Conservation (phyloP, 2,113 vertebrate genomes). For the Atractosteus spatula region DNA sequence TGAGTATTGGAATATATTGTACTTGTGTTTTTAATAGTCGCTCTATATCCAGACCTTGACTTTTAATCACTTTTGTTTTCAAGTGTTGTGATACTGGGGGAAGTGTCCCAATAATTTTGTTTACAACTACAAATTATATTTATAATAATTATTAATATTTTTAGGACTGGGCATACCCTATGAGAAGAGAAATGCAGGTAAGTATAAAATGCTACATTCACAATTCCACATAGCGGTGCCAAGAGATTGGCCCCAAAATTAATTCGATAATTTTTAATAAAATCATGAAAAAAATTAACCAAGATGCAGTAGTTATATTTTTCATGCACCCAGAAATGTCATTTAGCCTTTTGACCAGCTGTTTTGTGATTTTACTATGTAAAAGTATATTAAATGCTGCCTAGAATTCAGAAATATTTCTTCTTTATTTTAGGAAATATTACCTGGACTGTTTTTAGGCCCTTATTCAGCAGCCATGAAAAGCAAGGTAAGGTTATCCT, state of each 20-base stretch:
- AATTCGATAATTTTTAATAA: too few relatives aligned
- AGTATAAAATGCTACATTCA: constrained; percentile 12
- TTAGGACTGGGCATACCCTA: constrained; percentile 97
- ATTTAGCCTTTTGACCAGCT: too few relatives aligned
- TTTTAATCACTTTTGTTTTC: neutral
- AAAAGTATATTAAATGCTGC: too few relatives aligned
- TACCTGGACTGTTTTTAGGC: constrained; percentile 95
- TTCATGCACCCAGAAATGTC: too few relatives aligned
- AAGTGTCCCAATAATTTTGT: neutral
- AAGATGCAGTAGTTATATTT: neutral
- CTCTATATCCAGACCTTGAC: neutral
- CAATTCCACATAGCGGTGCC: neutral
- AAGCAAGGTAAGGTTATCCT: constrained; percentile 83
- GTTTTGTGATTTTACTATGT: neutral
- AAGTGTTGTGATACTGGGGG: too few relatives aligned
- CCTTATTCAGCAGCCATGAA: constrained; percentile 98
- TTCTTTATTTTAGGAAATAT: constrained; percentile 78
- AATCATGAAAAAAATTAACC: too few relatives aligned
- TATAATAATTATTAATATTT: constrained; percentile 4
- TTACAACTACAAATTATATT: neutral
- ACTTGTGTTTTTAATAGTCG: too few relatives aligned
- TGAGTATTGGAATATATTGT: too few relatives aligned
- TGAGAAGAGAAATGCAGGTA: constrained; percentile 99
- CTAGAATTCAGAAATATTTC: neutral
- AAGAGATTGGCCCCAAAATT: too few relatives aligned